Conservation (phyloP, 2,797 vertebrate genomes). For the Babyrousa celebensis region DNA sequence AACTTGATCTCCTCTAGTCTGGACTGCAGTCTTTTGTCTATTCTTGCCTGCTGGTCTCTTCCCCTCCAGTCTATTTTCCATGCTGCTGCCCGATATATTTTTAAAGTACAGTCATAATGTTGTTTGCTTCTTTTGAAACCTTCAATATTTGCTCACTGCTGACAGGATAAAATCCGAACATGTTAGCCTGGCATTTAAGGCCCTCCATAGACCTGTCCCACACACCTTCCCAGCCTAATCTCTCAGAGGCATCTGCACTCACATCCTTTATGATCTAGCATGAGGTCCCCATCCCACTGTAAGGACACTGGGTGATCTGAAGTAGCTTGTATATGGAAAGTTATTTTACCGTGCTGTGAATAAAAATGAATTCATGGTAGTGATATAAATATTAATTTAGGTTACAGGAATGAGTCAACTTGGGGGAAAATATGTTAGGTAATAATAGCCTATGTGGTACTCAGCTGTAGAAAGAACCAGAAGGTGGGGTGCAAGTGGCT, state of each 20-base stretch:
- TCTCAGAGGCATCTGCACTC: not conserved
- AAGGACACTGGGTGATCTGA: not conserved
- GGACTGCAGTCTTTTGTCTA: not conserved
- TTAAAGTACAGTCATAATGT: constrained; percentile 12
- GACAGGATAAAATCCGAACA: constrained; percentile 2
- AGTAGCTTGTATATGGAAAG: not conserved
- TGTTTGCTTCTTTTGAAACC: constrained; percentile 24
- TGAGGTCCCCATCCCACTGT: not conserved
- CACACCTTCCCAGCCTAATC: not conserved
- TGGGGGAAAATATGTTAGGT: constrained; percentile 9
- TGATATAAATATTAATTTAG: constrained; percentile 33
- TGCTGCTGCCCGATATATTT: not conserved
- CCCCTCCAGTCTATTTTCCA: not conserved
- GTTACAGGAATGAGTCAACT: constrained; percentile 23
- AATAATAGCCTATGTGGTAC: constrained; percentile 6
- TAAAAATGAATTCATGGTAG: constrained; percentile 31
- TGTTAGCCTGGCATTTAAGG: not conserved
- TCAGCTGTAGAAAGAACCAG: not conserved
- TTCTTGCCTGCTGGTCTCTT: not conserved
- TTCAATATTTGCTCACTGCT: not conserved
- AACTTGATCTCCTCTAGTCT: not conserved
- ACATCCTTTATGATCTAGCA: not conserved
- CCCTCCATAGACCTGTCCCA: not conserved
- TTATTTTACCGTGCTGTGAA: constrained; percentile 42
- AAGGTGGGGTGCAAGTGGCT: constrained; percentile 1